Percentiles rank a stretch among this genome's conserved stretches.
Conservation (phyloP, 2,888 invertebrate genomes). For the Agriopis aurantiaria region DNA sequence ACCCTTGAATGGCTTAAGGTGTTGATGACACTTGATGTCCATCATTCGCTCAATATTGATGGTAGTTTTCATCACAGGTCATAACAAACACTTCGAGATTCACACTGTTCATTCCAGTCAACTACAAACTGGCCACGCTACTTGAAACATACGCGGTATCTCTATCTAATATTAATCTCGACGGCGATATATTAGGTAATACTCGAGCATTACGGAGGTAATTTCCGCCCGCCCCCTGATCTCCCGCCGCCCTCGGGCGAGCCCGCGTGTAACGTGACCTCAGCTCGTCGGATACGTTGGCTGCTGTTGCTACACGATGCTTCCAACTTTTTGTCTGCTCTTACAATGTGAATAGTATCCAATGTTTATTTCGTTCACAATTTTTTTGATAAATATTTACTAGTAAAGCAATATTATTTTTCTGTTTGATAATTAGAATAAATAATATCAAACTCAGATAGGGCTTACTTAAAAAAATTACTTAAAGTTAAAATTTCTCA, state of each 20-base stretch:
- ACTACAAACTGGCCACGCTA: background rate
- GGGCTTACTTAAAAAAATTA: too few species aligned
- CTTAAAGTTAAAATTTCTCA: too few species aligned
- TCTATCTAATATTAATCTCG: conserved; percentile 25
- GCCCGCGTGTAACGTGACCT: conserved; percentile 22
- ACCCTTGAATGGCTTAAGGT: too few species aligned
- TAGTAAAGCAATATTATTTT: too few species aligned
- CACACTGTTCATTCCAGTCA: background rate
- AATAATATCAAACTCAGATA: too few species aligned
- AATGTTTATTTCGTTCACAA: background rate
- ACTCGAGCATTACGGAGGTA: conserved; percentile 27
- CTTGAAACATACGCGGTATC: background rate
- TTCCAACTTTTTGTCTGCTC: background rate
- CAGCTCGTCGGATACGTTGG: conserved; percentile 2
- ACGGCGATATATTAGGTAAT: conserved; percentile 27
- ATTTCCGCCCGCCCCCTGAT: conserved; percentile 29
- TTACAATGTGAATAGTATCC: background rate
- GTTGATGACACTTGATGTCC: too few species aligned
- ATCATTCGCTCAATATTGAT: too few species aligned
- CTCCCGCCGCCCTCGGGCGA: conserved; percentile 6
- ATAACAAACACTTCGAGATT: too few species aligned
- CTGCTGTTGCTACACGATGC: conserved; percentile 15
- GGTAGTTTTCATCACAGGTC: too few species aligned
- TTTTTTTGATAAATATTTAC: too few species aligned
- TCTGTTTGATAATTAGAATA: too few species aligned